Conservation (phyloP, 2,888 invertebrate genomes). For the Baccha elongata region DNA sequence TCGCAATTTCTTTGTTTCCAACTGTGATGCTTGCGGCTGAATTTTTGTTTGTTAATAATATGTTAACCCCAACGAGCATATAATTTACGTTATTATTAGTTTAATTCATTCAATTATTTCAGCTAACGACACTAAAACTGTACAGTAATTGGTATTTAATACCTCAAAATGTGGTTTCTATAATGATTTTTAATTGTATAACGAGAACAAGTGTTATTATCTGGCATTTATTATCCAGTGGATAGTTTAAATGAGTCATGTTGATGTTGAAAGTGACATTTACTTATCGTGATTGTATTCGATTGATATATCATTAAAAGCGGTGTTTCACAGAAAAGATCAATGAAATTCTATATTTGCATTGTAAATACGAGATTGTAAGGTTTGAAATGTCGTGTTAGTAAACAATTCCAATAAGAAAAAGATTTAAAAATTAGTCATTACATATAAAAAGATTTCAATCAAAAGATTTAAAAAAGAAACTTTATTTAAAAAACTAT, state of each 20-base stretch:
- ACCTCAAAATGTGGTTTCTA: constrained; percentile 3
- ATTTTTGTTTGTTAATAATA: background rate
- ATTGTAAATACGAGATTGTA: too few relatives aligned
- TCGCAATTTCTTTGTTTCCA: constrained; percentile 1
- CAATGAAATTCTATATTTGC: background rate
- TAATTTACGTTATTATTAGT: constrained; percentile 7
- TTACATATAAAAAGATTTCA: too few relatives aligned
- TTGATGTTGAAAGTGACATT: background rate
- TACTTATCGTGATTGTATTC: background rate
- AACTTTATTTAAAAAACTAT: too few relatives aligned
- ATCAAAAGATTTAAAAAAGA: too few relatives aligned
- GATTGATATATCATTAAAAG: background rate
- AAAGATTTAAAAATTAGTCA: too few relatives aligned
- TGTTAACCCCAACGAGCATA: background rate
- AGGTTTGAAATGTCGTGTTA: too few relatives aligned
- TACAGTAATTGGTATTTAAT: constrained; percentile 5
- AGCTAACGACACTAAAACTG: background rate
- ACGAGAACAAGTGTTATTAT: constrained; percentile 6
- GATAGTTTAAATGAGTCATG: background rate
- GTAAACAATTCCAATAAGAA: too few relatives aligned
- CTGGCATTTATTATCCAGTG: constrained; percentile 4
- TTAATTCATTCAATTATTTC: constrained; percentile 10
- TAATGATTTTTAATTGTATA: constrained; percentile 17
- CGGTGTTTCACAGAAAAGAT: background rate
- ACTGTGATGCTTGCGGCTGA: background rate